These are phyloP conservation scores for Caenorhabditis sp. DNA, from an alignment of 2,888 invertebrate genomes.

Conservation along the genomic window DNA sequence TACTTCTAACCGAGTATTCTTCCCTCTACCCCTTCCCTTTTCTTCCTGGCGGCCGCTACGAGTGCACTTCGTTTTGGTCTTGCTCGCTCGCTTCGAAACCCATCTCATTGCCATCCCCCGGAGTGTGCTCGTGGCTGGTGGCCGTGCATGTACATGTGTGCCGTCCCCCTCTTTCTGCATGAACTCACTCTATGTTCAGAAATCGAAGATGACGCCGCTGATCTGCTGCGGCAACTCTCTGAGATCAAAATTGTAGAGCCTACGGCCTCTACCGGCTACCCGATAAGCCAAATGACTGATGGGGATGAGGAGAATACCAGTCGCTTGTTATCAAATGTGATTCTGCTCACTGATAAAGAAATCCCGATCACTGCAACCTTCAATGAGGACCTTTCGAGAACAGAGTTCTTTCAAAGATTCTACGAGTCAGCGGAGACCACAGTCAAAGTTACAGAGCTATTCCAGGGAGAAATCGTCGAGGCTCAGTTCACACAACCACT, in stretches of 20 bases:
- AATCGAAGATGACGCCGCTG: slow-evolving; percentile 51
- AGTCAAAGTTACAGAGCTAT: slow-evolving; percentile 67
- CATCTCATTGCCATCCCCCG: slow-evolving; percentile 11
- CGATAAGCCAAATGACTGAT: slow-evolving; percentile 31
- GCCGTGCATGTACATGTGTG: slow-evolving; percentile 50
- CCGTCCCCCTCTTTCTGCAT: too few relatives aligned
- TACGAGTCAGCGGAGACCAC: slow-evolving; percentile 70
- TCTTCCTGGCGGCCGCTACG: slow-evolving; percentile 47
- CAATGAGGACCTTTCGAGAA: slow-evolving; percentile 65
- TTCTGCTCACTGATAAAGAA: slow-evolving; percentile 45
- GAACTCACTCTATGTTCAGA: slow-evolving; percentile 46
- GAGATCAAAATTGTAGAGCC: slow-evolving; percentile 49
- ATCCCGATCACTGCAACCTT: slow-evolving; percentile 56
- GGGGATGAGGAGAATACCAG: slow-evolving; percentile 50
- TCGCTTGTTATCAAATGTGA: slow-evolving; percentile 46
- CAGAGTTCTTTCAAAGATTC: slow-evolving; percentile 68
- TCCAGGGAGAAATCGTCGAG: slow-evolving; percentile 41
- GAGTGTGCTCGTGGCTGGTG: slow-evolving; percentile 63
- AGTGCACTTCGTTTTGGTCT: slow-evolving; percentile 60
- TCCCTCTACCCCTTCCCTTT: slow-evolving; percentile 6
- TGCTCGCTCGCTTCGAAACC: slow-evolving; percentile 47
- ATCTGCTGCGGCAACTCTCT: slow-evolving; percentile 48
- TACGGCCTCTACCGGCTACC: slow-evolving; percentile 32
- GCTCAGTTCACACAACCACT: slow-evolving; percentile 18
- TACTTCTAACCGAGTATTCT: too few relatives aligned